Percentiles rank a stretch among this genome's conserved stretches.
Conservation (phyloP, 2,797 vertebrate genomes). For the Spondyliosoma cantharus region DNA sequence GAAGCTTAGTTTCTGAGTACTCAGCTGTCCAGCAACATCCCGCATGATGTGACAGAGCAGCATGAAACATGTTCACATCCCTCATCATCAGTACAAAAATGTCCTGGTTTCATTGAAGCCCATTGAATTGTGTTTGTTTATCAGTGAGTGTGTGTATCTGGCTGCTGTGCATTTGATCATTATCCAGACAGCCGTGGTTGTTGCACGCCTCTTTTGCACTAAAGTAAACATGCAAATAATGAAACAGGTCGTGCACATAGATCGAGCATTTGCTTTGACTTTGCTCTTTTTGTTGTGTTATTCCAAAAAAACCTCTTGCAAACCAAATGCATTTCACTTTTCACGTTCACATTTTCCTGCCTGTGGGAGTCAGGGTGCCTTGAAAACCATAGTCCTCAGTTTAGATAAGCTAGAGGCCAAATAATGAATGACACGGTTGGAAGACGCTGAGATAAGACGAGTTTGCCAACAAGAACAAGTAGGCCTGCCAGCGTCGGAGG, state of each 20-base stretch:
- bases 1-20: background rate
- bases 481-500: conserved; percentile 51
- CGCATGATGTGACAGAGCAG: conserved; percentile 34
- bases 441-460: conserved; percentile 64
- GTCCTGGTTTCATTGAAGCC: conserved; percentile 1
- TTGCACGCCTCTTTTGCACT: conserved; percentile 31
- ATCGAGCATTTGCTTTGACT: conserved; percentile 12
- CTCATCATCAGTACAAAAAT: conserved; percentile 14
- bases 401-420: conserved; percentile 60
- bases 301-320: conserved; percentile 1
- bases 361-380: conserved; percentile 12
- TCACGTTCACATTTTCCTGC: background rate
- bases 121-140: background rate
- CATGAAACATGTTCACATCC: conserved; percentile 20
- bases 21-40: conserved; percentile 20
- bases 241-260: conserved; percentile 4
- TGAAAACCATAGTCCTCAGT: conserved; percentile 29
- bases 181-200: conserved; percentile 30
- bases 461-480: conserved; percentile 69
- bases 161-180: conserved; percentile 11
- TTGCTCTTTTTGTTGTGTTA: background rate
- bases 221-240: conserved; percentile 43
- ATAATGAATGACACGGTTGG: conserved; percentile 62
- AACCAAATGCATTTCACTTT: background rate
- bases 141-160: background rate